Evolutionary conservation across 2,113 vertebrate species (phyloP), one percentile per base, ranked within the genome.

Genomic region (Alouatta palliata): DNA sequence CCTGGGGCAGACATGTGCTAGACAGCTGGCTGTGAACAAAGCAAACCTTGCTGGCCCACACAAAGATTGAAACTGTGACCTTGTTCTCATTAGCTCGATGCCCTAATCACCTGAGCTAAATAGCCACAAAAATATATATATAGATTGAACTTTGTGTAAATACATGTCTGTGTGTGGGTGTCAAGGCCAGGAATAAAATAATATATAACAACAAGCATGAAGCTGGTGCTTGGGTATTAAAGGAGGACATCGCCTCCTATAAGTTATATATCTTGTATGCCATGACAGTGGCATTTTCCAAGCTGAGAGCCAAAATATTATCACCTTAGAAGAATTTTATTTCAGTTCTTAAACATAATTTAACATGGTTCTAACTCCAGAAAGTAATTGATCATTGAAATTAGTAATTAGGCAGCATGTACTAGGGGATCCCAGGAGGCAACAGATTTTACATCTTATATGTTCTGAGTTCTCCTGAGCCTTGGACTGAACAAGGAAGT

Each of bases 11-110:
- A 97, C 97, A 98, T 98, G 87, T 97, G 96, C 96, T 96, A 94
- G 94, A 96, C 97, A 98, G 97, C 97, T 98, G 98, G 90, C 94
- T 93, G 84, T 35, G 81, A 97, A 97, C 95, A 97, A 96, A 97
- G 93, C 92, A 91, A 95, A 82, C 23, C 80, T 93, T 92, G 73
- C 95, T 70, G 66, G 96, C 96, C 95, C 97, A 97, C 97, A 98
- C 96, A 97, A 87, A 93, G 85, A 92, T 27, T 98, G 95, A 98
- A 96, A 76, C 97, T 96, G 84, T 97, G 95, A 97, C 97, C 97
- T 96, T 95, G 87, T 54, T 97, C 96, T 97, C 97, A 97, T 98
- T 97, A 98, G 96, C 87, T 86, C 95, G 54, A 19, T 97, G 92
- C 85, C 95, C 90, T 95, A 54, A 88, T 95, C 96, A 96, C 97